Evolutionary conservation across 2,797 vertebrate species (phyloP).

Genomic region (Cryptoprocta ferox): DNA sequence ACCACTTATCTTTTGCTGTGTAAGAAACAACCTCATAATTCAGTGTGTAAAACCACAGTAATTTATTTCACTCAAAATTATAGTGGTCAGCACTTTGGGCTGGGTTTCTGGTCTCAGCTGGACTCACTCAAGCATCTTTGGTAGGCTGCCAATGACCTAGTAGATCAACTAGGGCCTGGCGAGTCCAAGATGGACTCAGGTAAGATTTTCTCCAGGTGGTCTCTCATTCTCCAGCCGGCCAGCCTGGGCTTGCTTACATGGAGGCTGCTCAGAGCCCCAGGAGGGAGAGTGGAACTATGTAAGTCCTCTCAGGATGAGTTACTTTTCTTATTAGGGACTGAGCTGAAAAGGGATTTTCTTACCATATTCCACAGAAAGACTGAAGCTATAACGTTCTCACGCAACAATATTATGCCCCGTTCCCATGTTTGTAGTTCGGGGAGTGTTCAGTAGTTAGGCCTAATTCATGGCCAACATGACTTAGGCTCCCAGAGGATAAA

Average conservation of each 20-base stretch:
- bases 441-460: not conserved
- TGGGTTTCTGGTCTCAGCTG: not conserved
- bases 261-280: not conserved
- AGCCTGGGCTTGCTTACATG: not conserved
- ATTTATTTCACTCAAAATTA: slow-evolving; percentile 50
- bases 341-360: not conserved
- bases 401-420: not conserved
- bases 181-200: not conserved
- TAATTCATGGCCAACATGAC: not conserved
- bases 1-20: not conserved
- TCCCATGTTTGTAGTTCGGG: not conserved
- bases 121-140: not conserved
- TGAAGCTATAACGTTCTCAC: not conserved
- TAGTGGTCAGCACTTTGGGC: not conserved
- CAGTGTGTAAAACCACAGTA: slow-evolving; percentile 22
- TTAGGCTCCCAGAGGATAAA: not conserved
- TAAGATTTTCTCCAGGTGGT: not conserved
- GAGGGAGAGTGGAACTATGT: not conserved
- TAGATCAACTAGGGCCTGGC: not conserved
- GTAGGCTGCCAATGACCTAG: not conserved
- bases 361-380: not conserved
- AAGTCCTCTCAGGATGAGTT: slow-evolving; percentile 10
- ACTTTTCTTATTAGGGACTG: not conserved
- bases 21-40: slow-evolving; percentile 35
- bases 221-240: not conserved